Evolutionary conservation across 2,888 invertebrate genomes (phyloP).

Genomic region (Buathra laborator): DNA sequence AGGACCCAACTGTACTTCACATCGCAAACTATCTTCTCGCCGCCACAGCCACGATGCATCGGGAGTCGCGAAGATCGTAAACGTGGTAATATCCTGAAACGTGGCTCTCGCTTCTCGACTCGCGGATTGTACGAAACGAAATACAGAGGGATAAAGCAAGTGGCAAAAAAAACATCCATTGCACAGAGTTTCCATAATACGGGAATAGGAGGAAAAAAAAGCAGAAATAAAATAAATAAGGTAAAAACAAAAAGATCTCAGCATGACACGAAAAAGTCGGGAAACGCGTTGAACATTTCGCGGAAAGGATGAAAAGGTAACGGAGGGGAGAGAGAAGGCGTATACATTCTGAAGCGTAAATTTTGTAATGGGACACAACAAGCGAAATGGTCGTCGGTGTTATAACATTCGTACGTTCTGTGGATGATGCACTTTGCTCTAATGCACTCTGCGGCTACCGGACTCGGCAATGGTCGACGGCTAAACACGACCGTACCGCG

Average conservation of each 20-base stretch:
- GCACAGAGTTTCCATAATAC: not conserved
- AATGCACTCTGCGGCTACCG: conserved; percentile 72
- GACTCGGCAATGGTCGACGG: conserved; percentile 37
- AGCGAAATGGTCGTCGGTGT: conserved; percentile 57
- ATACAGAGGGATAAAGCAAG: not conserved
- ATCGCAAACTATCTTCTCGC: not conserved
- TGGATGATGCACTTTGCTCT: conserved; percentile 76
- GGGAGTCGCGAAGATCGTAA: not conserved
- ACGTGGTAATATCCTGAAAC: conserved; percentile 16
- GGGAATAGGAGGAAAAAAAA: not conserved
- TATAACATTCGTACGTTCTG: conserved; percentile 17
- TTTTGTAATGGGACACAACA: conserved; percentile 76
- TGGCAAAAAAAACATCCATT: not conserved
- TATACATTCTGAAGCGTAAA: conserved; percentile 68
- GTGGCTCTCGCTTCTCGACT: not conserved
- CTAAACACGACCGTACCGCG: conserved; percentile 47
- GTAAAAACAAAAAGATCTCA: not conserved
- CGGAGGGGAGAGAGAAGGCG: not conserved
- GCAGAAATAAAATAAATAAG: not conserved
- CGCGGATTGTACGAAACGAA: not conserved
- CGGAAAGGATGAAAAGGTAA: conserved; percentile 12
- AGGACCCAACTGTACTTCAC: not conserved
- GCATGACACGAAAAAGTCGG: not conserved
- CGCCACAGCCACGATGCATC: not conserved
- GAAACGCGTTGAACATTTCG: conserved; percentile 3